These are phyloP conservation scores for Plebejus argus DNA, from an alignment of 2,888 invertebrate genomes.

Conservation along the genomic window DNA sequence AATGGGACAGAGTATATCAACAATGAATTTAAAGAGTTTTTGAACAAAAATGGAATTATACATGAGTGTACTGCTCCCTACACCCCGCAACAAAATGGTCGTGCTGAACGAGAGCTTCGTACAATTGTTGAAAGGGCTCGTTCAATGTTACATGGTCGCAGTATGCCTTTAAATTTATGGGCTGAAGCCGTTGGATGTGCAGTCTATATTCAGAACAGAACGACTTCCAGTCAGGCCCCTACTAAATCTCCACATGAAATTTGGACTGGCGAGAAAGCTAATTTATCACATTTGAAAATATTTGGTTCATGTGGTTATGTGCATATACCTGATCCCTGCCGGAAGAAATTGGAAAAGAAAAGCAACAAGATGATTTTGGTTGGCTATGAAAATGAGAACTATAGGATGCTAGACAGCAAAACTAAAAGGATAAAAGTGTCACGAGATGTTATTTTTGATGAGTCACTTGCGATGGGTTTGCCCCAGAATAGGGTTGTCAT, in stretches of 20 bases:
- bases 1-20: too few relatives aligned
- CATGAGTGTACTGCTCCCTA: constrained; percentile 49
- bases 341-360: constrained; percentile 45
- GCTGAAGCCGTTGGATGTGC: constrained; percentile 51
- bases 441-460: constrained; percentile 45
- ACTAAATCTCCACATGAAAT: constrained; percentile 45
- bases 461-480: too few relatives aligned
- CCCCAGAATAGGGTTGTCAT: too few relatives aligned
- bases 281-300: constrained; percentile 33
- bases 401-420: constrained; percentile 22
- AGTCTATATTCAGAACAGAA: constrained; percentile 49
- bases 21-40: constrained; percentile 39
- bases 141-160: constrained; percentile 46
- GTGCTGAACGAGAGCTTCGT: constrained; percentile 22
- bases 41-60: constrained; percentile 38
- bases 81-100: constrained; percentile 49
- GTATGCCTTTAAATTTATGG: constrained; percentile 38
- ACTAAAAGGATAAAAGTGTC: constrained; percentile 27
- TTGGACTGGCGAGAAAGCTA: constrained; percentile 41
- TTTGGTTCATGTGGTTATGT: constrained; percentile 42
- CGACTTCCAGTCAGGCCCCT: constrained; percentile 41
- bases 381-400: constrained; percentile 30
- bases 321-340: constrained; percentile 48
- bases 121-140: too few relatives aligned
- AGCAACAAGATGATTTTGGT: constrained; percentile 43